phyloP scores from a whole-genome alignment of 2,797 vertebrate species.

The Alfaro cultratus region DNA sequence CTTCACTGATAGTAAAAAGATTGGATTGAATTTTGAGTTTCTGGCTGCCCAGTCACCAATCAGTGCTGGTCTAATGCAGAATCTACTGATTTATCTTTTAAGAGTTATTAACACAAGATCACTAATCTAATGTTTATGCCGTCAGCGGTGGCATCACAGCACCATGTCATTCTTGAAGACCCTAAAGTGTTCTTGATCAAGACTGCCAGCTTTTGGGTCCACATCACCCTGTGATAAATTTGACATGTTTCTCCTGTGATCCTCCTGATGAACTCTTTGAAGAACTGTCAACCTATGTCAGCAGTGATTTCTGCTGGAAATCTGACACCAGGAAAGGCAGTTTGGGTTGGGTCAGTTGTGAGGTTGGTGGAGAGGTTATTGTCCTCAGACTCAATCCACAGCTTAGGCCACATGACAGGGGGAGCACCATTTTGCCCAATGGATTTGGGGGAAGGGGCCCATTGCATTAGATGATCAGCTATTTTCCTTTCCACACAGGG shows the following conservation, averaged over 20 bases:
- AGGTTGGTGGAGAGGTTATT: slow-evolving; percentile 19
- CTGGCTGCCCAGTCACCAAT: background rate
- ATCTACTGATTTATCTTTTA: background rate
- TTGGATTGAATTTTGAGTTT: background rate
- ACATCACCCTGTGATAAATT: slow-evolving; percentile 21
- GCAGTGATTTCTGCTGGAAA: slow-evolving; percentile 32
- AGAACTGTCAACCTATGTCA: slow-evolving; percentile 46
- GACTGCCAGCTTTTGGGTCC: slow-evolving; percentile 15
- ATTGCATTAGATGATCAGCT: slow-evolving; percentile 36
- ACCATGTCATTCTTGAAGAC: slow-evolving; percentile 1
- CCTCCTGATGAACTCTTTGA: slow-evolving; percentile 50
- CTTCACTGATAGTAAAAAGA: background rate
- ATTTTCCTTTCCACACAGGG: slow-evolving; percentile 32
- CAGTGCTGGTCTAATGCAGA: background rate
- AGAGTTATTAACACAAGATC: background rate
- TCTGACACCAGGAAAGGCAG: slow-evolving; percentile 13
- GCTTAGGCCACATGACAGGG: slow-evolving; percentile 48
- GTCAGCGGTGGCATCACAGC: background rate
- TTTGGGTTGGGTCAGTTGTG: slow-evolving; percentile 1
- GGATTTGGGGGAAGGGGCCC: slow-evolving; percentile 17
- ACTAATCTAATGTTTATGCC: background rate
- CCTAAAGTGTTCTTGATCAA: slow-evolving; percentile 36
- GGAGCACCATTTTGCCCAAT: slow-evolving; percentile 26
- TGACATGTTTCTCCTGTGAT: slow-evolving; percentile 33
- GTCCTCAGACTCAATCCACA: slow-evolving; percentile 40